phyloP scores from a whole-genome alignment of 2,797 vertebrate genomes.

The Eulemur mongoz region DNA sequence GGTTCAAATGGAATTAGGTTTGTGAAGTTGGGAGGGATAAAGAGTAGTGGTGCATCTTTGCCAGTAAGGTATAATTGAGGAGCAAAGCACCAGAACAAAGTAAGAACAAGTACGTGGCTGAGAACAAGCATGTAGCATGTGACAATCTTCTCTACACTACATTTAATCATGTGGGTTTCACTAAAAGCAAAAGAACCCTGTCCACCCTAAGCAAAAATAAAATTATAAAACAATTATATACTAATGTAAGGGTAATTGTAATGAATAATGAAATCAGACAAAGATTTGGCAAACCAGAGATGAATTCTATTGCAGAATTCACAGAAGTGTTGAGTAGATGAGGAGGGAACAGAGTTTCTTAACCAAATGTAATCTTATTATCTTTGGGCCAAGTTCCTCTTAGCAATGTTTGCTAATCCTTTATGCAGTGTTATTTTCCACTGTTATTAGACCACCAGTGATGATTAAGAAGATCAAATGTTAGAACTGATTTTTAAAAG shows the following conservation, averaged over 20 bases:
- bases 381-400: not conserved
- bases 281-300: not conserved
- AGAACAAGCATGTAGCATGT: not conserved
- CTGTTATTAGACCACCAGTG: not conserved
- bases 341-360: not conserved
- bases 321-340: not conserved
- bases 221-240: not conserved
- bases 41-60: not conserved
- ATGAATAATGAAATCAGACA: not conserved
- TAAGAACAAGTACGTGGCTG: fast-evolving
- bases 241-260: not conserved
- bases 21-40: not conserved
- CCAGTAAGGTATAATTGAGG: not conserved
- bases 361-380: constrained; percentile 27
- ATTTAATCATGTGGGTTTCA: not conserved
- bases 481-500: constrained; percentile 64
- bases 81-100: not conserved
- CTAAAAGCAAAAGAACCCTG: not conserved
- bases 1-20: not conserved
- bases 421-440: constrained; percentile 47
- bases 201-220: fast-evolving
- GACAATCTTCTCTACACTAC: not conserved
- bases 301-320: not conserved
- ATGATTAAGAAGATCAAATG: constrained; percentile 64
- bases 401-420: constrained; percentile 35